A percentile compares a stretch with the other conserved stretches of the same genome.
Conservation (phyloP, 1,140 invertebrate species). For the Zaprionus lachaisei region DNA sequence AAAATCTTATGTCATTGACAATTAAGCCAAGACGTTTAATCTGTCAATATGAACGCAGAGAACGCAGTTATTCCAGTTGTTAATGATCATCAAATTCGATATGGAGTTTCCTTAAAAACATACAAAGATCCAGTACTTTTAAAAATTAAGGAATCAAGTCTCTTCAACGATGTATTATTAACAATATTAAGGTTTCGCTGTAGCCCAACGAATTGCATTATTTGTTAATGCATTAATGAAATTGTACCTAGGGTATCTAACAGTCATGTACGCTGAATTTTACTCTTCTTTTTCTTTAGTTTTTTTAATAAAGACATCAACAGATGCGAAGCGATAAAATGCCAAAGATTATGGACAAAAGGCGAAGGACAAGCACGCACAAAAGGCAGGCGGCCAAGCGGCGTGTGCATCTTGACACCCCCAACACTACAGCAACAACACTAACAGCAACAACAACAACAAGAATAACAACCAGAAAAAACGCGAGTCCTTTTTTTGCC, state of each 20-base stretch:
- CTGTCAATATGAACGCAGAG: background rate
- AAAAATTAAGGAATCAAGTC: background rate
- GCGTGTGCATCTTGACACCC: slow-evolving; percentile 75
- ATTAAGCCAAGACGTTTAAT: background rate
- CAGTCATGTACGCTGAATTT: slow-evolving; percentile 15
- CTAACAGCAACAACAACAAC: slow-evolving; percentile 1
- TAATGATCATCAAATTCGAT: background rate
- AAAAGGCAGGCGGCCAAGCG: slow-evolving; percentile 59
- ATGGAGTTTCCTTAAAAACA: background rate
- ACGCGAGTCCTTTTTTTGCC: slow-evolving; percentile 25
- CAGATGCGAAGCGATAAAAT: slow-evolving; percentile 80
- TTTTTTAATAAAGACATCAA: slow-evolving; percentile 83
- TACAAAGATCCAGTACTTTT: background rate
- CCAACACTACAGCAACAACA: slow-evolving; percentile 16
- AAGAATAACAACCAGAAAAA: slow-evolving; percentile 20
- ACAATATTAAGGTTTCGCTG: too few relatives aligned
- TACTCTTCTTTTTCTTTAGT: slow-evolving; percentile 14
- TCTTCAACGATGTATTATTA: too few relatives aligned
- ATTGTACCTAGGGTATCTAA: background rate
- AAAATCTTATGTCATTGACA: background rate
- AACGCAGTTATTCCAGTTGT: background rate
- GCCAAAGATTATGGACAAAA: slow-evolving; percentile 79
- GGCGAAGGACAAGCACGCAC: slow-evolving; percentile 17
- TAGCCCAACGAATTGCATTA: too few relatives aligned
- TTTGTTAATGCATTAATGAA: too few relatives aligned